phyloP scores from a whole-genome alignment of 30 jellyfish, hydroid and myxozoan species.

The Chironex yamaguchii region DNA sequence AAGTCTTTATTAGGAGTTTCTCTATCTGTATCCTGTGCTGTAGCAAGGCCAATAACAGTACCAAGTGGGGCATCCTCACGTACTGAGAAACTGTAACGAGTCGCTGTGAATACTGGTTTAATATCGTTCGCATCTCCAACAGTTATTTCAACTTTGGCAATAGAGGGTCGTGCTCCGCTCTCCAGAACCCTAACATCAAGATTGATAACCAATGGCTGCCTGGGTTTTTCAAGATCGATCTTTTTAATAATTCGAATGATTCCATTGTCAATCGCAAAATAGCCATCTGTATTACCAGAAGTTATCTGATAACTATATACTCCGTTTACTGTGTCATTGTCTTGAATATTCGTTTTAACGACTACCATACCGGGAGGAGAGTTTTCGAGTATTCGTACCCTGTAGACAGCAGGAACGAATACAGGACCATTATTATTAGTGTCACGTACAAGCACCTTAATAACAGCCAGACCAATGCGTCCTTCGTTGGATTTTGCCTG shows the following conservation, averaged over 20 bases:
- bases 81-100: background rate
- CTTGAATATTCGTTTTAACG: conserved; percentile 9
- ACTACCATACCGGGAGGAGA: conserved; percentile 39
- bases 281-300: conserved; percentile 30
- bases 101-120: background rate
- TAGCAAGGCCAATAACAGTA: conserved; percentile 21
- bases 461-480: conserved; percentile 40
- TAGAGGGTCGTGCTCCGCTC: background rate
- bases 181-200: conserved; percentile 69
- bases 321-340: conserved; percentile 50
- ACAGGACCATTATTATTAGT: conserved; percentile 65
- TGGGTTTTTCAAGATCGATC: conserved; percentile 53
- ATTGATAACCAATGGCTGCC: conserved; percentile 30
- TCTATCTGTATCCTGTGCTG: conserved; percentile 57
- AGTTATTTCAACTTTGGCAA: background rate
- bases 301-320: conserved; percentile 1
- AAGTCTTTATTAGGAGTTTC: conserved; percentile 13
- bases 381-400: conserved; percentile 28
- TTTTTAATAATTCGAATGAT: conserved; percentile 55
- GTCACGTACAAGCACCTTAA: conserved; percentile 67
- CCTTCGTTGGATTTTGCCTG: conserved; percentile 58
- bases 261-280: conserved; percentile 65
- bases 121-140: conserved; percentile 8
- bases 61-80: background rate
- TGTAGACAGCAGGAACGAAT: background rate